Evolutionary conservation across 2,888 invertebrate species (phyloP).

Genomic region (Notodonta ziczac): DNA sequence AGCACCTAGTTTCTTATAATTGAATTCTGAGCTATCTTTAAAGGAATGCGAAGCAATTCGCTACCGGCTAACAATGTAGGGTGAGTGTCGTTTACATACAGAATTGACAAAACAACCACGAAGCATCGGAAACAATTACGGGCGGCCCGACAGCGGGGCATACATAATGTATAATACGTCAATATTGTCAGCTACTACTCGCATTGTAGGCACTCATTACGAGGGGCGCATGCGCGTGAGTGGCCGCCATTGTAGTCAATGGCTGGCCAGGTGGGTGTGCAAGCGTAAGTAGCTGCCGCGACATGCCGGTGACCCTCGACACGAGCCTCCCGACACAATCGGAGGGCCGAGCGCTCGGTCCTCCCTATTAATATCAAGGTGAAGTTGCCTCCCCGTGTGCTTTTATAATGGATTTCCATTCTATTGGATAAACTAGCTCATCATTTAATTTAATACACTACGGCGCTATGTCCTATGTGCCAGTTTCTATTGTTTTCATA

Average conservation of each 20-base stretch:
- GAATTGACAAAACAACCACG: constrained; percentile 50
- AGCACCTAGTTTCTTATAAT: constrained; percentile 41
- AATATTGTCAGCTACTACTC: constrained; percentile 75
- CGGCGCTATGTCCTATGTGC: too few species aligned
- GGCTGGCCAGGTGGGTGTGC: constrained; percentile 79
- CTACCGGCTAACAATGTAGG: constrained; percentile 15
- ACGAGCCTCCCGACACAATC: constrained; percentile 20
- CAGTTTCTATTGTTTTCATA: too few species aligned
- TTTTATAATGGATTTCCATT: not conserved
- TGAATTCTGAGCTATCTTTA: constrained; percentile 39
- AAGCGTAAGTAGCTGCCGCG: constrained; percentile 69
- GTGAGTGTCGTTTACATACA: constrained; percentile 43
- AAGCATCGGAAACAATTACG: constrained; percentile 62
- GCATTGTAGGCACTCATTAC: constrained; percentile 72
- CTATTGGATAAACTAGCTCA: not conserved
- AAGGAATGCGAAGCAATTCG: constrained; percentile 15
- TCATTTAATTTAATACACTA: too few species aligned
- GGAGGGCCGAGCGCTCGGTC: constrained; percentile 4
- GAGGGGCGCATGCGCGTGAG: constrained; percentile 61
- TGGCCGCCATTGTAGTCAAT: constrained; percentile 80
- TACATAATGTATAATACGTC: constrained; percentile 72
- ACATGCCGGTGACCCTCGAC: constrained; percentile 65
- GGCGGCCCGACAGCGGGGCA: constrained; percentile 52
- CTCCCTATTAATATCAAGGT: constrained; percentile 13
- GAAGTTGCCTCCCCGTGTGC: not conserved